Conservation (phyloP, 35 echinoderm and acorn worm species). For the Ophioderma brevispina region DNA sequence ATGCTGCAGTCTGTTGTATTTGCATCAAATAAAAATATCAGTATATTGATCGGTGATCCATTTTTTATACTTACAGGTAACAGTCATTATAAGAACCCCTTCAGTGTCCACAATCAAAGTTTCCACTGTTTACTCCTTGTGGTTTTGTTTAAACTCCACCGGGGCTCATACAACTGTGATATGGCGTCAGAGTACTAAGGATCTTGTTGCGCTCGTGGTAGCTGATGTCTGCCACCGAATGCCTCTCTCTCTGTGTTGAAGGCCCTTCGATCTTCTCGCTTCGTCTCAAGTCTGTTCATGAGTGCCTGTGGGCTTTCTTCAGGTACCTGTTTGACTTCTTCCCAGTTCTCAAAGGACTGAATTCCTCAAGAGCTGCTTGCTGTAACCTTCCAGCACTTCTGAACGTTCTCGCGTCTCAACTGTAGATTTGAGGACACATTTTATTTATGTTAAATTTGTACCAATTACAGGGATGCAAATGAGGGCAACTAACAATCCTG, state of each 20-base stretch:
- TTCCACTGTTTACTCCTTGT: conserved; percentile 84
- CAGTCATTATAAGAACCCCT: too few relatives aligned
- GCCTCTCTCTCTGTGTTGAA: conserved; percentile 94
- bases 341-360: conserved; percentile 82
- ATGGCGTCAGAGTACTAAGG: conserved; percentile 65
- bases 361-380: conserved; percentile 98
- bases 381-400: conserved; percentile 93
- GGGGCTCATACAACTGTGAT: conserved; percentile 90
- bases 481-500: too few relatives aligned
- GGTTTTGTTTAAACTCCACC: conserved; percentile 89
- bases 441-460: too few relatives aligned
- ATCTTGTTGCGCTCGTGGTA: conserved; percentile 82
- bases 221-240: conserved; percentile 95
- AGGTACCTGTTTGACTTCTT: conserved; percentile 85
- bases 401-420: conserved; percentile 93
- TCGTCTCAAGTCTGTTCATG: conserved; percentile 82
- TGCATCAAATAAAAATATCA: too few relatives aligned
- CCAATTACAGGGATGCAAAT: too few relatives aligned
- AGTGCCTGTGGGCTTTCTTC: conserved; percentile 96
- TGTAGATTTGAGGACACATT: background rate
- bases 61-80: too few relatives aligned
- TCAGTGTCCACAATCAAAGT: background rate
- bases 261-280: conserved; percentile 84
- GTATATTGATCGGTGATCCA: too few relatives aligned
- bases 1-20: too few relatives aligned